Conservation (phyloP, 2,888 invertebrate genomes). For the Pristionchus arcanus region DNA sequence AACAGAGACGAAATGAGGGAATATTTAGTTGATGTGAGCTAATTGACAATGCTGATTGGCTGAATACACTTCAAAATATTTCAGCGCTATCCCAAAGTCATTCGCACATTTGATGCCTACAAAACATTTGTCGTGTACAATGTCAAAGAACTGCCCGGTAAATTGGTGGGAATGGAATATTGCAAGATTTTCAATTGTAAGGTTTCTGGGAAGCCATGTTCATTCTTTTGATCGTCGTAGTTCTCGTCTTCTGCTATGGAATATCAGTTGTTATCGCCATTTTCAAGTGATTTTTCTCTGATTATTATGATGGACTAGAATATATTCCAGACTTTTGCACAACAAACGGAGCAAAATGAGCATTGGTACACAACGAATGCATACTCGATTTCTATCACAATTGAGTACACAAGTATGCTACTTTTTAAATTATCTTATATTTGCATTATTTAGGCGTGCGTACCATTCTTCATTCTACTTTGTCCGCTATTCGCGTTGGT, state of each 20-base stretch:
- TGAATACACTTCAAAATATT: neutral
- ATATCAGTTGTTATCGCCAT: neutral
- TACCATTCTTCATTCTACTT: neutral
- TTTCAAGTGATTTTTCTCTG: neutral
- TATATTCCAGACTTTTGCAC: neutral
- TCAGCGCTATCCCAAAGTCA: neutral
- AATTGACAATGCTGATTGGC: neutral
- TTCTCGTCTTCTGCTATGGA: neutral
- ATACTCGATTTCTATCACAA: neutral
- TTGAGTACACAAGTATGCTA: neutral
- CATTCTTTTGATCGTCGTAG: neutral
- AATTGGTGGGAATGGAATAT: too few species aligned
- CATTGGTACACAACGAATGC: neutral
- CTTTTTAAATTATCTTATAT: neutral
- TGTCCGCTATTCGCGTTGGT: neutral
- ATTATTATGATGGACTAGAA: neutral
- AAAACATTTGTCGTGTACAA: slow-evolving; percentile 14
- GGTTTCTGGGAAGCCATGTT: neutral
- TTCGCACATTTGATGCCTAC: neutral
- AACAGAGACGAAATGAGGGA: neutral
- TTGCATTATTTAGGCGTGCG: neutral
- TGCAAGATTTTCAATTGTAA: neutral
- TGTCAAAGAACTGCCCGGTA: neutral
- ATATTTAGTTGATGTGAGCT: neutral
- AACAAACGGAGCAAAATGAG: neutral